Percentiles rank a stretch among this genome's conserved stretches.
Conservation (phyloP, 2,888 invertebrate genomes). For the Anthophora plumipes region DNA sequence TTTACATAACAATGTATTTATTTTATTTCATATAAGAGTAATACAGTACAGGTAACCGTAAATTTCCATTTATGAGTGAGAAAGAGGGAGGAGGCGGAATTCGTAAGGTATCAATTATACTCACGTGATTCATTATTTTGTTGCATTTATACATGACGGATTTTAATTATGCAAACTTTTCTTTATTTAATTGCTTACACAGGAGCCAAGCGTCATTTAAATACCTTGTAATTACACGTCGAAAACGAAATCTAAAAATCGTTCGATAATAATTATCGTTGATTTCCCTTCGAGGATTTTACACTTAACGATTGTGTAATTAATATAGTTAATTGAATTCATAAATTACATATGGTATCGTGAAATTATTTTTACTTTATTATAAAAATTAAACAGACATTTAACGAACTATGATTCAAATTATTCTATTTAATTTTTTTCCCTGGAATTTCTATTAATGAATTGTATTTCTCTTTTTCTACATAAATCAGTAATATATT, state of each 20-base stretch:
- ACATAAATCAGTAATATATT: too few relatives aligned
- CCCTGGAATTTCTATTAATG: too few relatives aligned
- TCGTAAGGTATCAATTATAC: slow-evolving; percentile 10
- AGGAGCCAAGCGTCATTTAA: neutral
- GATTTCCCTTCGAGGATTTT: neutral
- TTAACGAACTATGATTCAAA: too few relatives aligned
- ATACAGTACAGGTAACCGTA: neutral
- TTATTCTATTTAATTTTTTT: too few relatives aligned
- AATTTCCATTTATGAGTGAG: slow-evolving; percentile 9
- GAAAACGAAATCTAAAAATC: slow-evolving; percentile 7
- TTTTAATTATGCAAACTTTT: slow-evolving; percentile 15
- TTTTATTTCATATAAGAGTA: too few relatives aligned
- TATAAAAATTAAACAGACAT: too few relatives aligned
- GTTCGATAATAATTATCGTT: neutral
- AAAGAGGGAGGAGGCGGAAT: neutral
- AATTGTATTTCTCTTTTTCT: too few relatives aligned
- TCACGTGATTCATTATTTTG: slow-evolving; percentile 18
- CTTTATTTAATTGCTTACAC: neutral
- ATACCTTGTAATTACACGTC: neutral
- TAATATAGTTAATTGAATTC: slow-evolving; percentile 4
- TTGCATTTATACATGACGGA: slow-evolving; percentile 12
- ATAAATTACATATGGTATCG: neutral
- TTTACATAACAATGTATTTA: too few relatives aligned
- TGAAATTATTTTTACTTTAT: too few relatives aligned
- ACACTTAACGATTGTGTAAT: neutral